A percentile compares a stretch with the other conserved stretches of the same genome.
Conservation (phyloP, 2,797 vertebrate species). For the Sebastes goodei region DNA sequence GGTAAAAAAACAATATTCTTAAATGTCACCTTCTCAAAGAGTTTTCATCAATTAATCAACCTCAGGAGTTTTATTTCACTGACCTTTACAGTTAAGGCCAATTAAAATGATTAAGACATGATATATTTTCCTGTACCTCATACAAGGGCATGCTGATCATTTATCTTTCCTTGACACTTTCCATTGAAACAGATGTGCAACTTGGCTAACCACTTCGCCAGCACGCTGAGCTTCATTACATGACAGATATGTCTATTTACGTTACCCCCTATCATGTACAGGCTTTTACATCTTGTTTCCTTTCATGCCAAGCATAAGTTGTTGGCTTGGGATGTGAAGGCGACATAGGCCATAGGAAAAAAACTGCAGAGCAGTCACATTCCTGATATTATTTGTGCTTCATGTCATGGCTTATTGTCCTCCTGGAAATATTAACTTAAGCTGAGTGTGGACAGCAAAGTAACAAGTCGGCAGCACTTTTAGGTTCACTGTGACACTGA, state of each 20-base stretch:
- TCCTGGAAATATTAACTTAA: background rate
- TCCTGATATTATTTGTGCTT: background rate
- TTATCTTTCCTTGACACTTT: constrained; percentile 46
- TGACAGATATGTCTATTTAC: constrained; percentile 11
- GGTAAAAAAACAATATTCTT: constrained; percentile 7
- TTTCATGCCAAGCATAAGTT: background rate
- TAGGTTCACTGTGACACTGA: background rate
- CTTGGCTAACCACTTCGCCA: constrained; percentile 9
- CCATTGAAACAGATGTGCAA: constrained; percentile 29
- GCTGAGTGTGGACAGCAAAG: background rate
- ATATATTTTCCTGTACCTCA: constrained; percentile 33
- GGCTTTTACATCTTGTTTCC: constrained; percentile 1
- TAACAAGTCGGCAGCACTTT: background rate
- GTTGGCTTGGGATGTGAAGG: background rate
- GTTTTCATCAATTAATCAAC: constrained; percentile 52
- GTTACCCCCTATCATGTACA: background rate
- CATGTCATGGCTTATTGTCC: background rate
- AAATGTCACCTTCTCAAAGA: constrained; percentile 57
- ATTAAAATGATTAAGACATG: constrained; percentile 62
- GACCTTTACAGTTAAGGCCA: constrained; percentile 61
- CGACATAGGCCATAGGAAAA: background rate
- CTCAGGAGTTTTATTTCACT: constrained; percentile 36
- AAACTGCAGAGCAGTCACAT: background rate
- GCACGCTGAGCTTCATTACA: constrained; percentile 1
- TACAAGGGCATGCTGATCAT: constrained; percentile 23